Evolutionary conservation across 2,888 invertebrate species (phyloP), one percentile per base, ranked within the genome.

Genomic region (Panopea generosa): DNA sequence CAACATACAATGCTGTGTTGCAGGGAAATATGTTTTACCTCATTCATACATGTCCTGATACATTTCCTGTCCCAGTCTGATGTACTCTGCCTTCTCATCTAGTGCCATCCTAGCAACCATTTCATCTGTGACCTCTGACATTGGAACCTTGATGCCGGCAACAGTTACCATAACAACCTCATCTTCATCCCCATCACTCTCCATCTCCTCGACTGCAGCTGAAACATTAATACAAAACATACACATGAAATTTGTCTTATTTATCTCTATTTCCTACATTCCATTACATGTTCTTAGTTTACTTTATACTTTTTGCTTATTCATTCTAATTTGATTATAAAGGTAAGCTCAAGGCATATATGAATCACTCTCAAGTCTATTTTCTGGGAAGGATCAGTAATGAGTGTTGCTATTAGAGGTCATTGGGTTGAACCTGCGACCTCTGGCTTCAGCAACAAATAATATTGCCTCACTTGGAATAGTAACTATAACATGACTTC

Each of bases 51-150:
- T 90, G 71, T 97, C 96, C 84, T 97, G 96, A 93, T 97, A 98
- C 93, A 96, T 96, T 92, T 98, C 98, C 92, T 98, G 98, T 92
- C 97, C 98, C 50, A 97, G 95, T 93, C 97, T 96, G 86, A 98
- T 98, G 93, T 98, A 99, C 45, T 96, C 96, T 91, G 98, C 97
- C 93, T 98, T 98, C 92, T 99, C 98, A 3, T 96, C 94, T 22
- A 96, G 96, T 11, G 96, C 96, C 98, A 99, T 99, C 92, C 95
- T 95, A 0, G 96, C 95, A 85, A 98, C 97, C 88, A 97, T 94
- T 84, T 95, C 95, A 91, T 97, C 96, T 90, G 97, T 96, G 14
- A 98, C 95, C 89, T 97, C 96, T 38, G 96, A 96, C 70, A 98
- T 94, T 0, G 96, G 95, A 82, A 97, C 95, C 18, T 95, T 95